phyloP scores from a whole-genome alignment of 2,797 vertebrate species.

The Sciurus carolinensis region DNA sequence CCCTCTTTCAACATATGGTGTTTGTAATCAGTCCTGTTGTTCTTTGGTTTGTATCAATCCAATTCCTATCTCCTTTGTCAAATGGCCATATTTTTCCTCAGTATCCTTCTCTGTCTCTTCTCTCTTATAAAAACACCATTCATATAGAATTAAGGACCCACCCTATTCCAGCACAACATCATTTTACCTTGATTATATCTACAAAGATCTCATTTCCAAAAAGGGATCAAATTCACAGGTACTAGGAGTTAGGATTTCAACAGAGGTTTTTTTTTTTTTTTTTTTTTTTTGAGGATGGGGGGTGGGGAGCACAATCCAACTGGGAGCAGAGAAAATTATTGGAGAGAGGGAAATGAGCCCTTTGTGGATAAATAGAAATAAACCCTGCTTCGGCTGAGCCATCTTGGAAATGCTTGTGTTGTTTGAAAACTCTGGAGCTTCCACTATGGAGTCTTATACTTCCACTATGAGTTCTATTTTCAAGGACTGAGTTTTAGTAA shows the following conservation, averaged over 20 bases:
- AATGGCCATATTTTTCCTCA: not conserved
- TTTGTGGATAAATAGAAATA: not conserved
- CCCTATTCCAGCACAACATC: not conserved
- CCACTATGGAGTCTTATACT: not conserved
- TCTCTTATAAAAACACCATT: not conserved
- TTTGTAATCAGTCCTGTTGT: not conserved
- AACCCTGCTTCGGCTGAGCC: not conserved
- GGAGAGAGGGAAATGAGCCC: not conserved
- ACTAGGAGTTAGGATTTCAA: not conserved
- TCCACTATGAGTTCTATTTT: constrained; percentile 5
- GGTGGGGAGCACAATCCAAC: not conserved
- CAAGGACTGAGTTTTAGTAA: not conserved
- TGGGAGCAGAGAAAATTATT: not conserved
- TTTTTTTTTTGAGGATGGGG: no score
- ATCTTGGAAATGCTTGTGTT: not conserved
- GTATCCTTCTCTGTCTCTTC: not conserved
- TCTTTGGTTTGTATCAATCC: not conserved
- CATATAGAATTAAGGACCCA: not conserved
- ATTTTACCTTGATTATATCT: not conserved
- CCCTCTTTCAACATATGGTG: not conserved
- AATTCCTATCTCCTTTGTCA: not conserved
- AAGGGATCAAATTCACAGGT: not conserved
- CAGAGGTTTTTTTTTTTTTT: not conserved
- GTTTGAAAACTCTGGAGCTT: not conserved
- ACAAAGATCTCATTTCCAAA: not conserved